phyloP scores from a whole-genome alignment of 2,888 invertebrate species.

The Melieria picta region DNA sequence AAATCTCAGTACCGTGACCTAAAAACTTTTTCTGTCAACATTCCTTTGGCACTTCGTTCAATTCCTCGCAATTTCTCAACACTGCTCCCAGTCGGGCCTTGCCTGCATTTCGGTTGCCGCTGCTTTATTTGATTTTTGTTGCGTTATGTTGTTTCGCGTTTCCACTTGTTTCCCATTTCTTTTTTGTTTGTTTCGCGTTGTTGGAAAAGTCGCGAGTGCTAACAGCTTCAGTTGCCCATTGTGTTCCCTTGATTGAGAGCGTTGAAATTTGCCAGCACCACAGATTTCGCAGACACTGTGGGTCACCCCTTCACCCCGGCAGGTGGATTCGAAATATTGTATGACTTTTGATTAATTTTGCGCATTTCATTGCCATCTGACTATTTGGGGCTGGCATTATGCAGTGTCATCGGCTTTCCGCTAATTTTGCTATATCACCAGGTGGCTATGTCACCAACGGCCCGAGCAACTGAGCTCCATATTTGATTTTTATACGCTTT shows the following conservation, averaged over 20 bases:
- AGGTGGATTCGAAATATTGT: conserved; percentile 1
- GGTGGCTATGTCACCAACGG: no score
- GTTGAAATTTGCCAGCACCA: conserved; percentile 15
- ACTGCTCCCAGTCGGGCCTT: background rate
- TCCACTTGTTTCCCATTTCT: background rate
- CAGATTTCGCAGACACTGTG: background rate
- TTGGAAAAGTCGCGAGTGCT: conserved; percentile 19
- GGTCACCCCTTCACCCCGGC: background rate
- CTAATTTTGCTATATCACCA: background rate
- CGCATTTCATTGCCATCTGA: background rate
- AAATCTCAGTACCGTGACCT: conserved; percentile 22
- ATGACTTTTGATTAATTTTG: conserved; percentile 16
- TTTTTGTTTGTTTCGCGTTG: conserved; percentile 15
- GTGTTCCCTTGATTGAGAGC: conserved; percentile 3
- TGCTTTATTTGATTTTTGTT: no score
- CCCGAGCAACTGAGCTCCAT: no score
- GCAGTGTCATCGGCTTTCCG: conserved; percentile 6
- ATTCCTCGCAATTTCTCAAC: background rate
- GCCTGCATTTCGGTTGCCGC: no score
- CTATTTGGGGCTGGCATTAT: background rate
- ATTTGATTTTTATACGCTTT: no score
- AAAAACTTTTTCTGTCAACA: conserved; percentile 1
- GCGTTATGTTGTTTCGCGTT: background rate
- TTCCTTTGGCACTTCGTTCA: background rate
- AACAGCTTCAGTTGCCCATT: background rate